These are phyloP conservation scores for Oxycera nigricornis DNA, from an alignment of 2,888 invertebrate species.

Conservation along the genomic window DNA sequence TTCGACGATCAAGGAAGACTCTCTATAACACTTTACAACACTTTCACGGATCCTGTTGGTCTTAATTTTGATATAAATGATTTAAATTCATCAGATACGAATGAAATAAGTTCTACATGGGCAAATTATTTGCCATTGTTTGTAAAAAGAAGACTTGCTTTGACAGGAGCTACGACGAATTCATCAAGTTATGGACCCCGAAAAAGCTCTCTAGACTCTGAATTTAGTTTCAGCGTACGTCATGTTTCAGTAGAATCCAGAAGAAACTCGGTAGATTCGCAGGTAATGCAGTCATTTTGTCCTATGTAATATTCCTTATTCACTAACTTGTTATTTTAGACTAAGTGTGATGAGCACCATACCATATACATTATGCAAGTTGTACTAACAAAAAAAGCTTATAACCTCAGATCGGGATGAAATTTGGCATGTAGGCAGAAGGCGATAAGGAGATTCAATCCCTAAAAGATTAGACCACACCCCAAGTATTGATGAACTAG, in stretches of 20 bases:
- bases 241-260: conserved; percentile 87
- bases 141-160: conserved; percentile 82
- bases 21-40: conserved; percentile 86
- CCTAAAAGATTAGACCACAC: no score
- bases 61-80: conserved; percentile 70
- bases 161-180: conserved; percentile 65
- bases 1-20: conserved; percentile 83
- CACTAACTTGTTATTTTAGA: no score
- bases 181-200: conserved; percentile 66
- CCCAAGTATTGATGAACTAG: no score
- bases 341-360: no score
- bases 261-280: conserved; percentile 87
- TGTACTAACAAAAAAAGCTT: no score
- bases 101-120: conserved; percentile 90
- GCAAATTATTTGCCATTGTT: conserved; percentile 88
- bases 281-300: no score
- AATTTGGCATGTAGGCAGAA: no score
- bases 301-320: no score
- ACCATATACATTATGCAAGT: no score
- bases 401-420: no score
- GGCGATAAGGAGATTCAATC: no score
- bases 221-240: conserved; percentile 78
- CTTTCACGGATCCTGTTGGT: conserved; percentile 90
- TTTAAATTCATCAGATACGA: conserved; percentile 77
- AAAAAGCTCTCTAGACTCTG: conserved; percentile 71